Evolutionary conservation across 2,888 invertebrate genomes (phyloP).

Genomic region (Leucophora obtusa): DNA sequence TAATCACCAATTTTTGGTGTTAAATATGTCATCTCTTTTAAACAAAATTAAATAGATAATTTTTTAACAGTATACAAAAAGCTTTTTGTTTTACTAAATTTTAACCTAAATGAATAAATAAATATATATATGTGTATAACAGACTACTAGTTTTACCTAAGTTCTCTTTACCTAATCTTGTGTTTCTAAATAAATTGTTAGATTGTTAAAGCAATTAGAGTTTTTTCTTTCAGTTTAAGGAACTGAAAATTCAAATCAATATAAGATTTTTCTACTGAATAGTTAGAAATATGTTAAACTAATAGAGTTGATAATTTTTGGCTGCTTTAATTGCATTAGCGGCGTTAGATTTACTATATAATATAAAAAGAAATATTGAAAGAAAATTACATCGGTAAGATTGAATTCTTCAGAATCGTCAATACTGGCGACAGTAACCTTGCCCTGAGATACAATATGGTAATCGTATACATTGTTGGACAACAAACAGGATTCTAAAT

Average conservation of each 20-base stretch:
- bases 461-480: slow-evolving; percentile 90
- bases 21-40: slow-evolving; percentile 88
- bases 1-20: slow-evolving; percentile 92
- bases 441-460: slow-evolving; percentile 96
- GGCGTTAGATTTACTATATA: slow-evolving; percentile 51
- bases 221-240: background rate
- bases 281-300: slow-evolving; percentile 14
- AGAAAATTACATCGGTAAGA: slow-evolving; percentile 87
- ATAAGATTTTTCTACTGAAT: slow-evolving; percentile 22
- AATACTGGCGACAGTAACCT: slow-evolving; percentile 93
- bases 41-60: slow-evolving; percentile 47
- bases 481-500: slow-evolving; percentile 82
- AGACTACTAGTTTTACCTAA: background rate
- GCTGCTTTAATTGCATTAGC: slow-evolving; percentile 57
- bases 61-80: background rate
- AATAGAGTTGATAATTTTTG: slow-evolving; percentile 13
- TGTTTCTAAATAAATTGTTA: background rate
- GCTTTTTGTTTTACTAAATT: background rate
- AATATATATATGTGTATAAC: slow-evolving; percentile 37
- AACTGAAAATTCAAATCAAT: slow-evolving; percentile 30
- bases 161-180: background rate
- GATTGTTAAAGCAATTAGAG: background rate
- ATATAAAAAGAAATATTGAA: slow-evolving; percentile 34
- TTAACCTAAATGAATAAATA: slow-evolving; percentile 9
- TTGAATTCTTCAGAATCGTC: slow-evolving; percentile 94